Conservation (phyloP, 2,888 invertebrate species). For the Nemurella pictetii region DNA sequence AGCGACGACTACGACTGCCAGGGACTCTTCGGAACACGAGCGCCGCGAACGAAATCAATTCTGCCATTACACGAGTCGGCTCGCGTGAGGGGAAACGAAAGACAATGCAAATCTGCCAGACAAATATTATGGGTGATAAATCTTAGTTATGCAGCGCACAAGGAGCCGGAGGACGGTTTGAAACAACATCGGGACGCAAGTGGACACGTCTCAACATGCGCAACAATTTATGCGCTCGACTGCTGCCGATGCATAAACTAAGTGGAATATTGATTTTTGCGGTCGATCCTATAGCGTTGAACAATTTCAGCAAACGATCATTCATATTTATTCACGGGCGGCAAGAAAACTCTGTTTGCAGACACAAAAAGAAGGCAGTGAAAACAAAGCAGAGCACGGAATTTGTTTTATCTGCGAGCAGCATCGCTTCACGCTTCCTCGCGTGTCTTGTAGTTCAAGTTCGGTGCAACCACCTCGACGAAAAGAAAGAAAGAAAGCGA, state of each 20-base stretch:
- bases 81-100: too few species aligned
- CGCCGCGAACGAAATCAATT: neutral
- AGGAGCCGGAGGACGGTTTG: too few species aligned
- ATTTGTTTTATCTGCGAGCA: neutral
- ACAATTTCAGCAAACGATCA: neutral
- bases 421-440: neutral
- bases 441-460: neutral
- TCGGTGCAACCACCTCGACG: neutral
- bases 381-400: neutral
- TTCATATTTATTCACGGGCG: neutral
- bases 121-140: neutral
- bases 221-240: neutral
- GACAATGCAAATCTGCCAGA: neutral
- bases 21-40: neutral
- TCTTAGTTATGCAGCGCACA: neutral
- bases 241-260: neutral
- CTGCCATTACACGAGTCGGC: neutral
- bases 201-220: neutral
- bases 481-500: neutral
- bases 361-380: neutral
- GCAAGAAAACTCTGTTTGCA: neutral
- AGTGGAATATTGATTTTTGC: neutral
- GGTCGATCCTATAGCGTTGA: neutral
- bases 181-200: neutral
- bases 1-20: neutral